phyloP scores from a whole-genome alignment of 2,797 vertebrate species.

The Spheniscus humboldti region DNA sequence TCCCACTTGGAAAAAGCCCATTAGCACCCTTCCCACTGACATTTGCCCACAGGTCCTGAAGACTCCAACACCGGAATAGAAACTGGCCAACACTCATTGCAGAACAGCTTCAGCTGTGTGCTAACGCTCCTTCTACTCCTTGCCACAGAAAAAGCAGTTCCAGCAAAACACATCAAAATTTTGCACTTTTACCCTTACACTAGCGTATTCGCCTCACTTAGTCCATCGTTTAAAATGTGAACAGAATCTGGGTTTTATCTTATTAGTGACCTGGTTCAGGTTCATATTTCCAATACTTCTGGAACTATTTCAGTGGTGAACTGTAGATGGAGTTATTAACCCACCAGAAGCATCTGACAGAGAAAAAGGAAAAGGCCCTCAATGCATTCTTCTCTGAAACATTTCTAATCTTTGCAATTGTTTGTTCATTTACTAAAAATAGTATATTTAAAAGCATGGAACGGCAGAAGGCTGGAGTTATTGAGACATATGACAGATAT shows the following conservation, averaged over 20 bases:
- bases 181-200: not conserved
- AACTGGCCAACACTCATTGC: not conserved
- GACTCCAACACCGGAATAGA: not conserved
- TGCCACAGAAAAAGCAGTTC: not conserved
- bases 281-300: not conserved
- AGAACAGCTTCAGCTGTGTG: not conserved
- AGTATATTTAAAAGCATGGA: not conserved
- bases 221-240: not conserved
- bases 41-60: not conserved
- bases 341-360: conserved; percentile 6
- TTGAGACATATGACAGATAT: not conserved
- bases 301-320: conserved; percentile 48
- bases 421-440: conserved; percentile 19
- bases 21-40: not conserved
- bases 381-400: not conserved
- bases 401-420: not conserved
- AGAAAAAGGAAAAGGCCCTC: not conserved
- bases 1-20: not conserved
- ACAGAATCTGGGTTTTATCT: not conserved
- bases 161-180: not conserved
- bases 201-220: not conserved
- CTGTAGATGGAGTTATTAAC: conserved; percentile 70
- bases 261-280: not conserved
- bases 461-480: not conserved
- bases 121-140: rapidly evolving